phyloP scores from a whole-genome alignment of 1,140 invertebrate species.

The Caenorhabditis briggsae region DNA sequence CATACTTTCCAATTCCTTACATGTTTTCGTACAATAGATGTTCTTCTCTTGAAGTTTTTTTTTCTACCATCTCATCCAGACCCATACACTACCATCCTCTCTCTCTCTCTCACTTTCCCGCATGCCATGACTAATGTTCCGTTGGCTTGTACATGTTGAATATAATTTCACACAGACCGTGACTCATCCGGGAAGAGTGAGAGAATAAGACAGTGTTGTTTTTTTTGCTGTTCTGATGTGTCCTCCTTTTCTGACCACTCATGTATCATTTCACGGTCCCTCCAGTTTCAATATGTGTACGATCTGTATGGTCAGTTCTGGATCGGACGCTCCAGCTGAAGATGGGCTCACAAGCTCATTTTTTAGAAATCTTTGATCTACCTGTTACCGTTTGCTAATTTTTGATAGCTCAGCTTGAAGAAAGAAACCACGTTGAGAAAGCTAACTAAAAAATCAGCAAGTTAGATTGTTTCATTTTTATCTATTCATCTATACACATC shows the following conservation, averaged over 20 bases:
- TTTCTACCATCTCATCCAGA: neutral
- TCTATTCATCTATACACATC: neutral
- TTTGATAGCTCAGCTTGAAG: too few relatives aligned
- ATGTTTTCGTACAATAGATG: constrained; percentile 52
- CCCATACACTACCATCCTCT: too few relatives aligned
- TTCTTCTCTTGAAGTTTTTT: neutral
- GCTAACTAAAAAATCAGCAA: too few relatives aligned
- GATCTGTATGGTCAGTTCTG: too few relatives aligned
- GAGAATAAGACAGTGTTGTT: constrained; percentile 39
- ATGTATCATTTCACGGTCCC: neutral
- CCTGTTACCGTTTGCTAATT: too few relatives aligned
- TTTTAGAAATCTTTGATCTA: too few relatives aligned
- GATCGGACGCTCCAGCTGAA: too few relatives aligned
- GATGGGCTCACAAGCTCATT: too few relatives aligned
- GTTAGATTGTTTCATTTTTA: neutral
- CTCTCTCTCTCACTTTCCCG: neutral
- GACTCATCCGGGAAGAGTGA: neutral
- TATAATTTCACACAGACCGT: constrained; percentile 48
- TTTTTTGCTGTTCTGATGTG: neutral
- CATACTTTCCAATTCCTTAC: neutral
- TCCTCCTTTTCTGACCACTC: neutral
- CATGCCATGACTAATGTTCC: constrained; percentile 50
- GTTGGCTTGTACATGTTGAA: constrained; percentile 51
- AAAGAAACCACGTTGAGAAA: too few relatives aligned
- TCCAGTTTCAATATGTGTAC: neutral